Base-by-base conservation (phyloP, 1,140 invertebrate genomes). In the Euura lappo region DNA sequence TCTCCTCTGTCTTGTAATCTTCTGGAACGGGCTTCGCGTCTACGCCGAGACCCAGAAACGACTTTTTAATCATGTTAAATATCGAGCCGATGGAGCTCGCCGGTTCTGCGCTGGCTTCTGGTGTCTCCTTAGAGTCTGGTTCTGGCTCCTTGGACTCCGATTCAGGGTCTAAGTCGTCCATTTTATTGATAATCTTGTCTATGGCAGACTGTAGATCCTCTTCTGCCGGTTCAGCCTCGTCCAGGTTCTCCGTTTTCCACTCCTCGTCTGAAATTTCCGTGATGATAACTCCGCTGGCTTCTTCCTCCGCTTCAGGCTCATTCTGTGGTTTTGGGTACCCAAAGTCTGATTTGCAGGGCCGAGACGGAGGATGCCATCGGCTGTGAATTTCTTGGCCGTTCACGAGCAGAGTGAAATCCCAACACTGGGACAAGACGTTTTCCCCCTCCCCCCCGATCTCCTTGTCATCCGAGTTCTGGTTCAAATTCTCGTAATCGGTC, bases 401-500 rank as follows among this genome's bases (percentile, higher is more conserved):
- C 2, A 77, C 45, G 2, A 76, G 7, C 1, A 82, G 10, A 10
- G 77, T 80, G 68, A 78, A 82, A 51, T 80, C 79, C 79, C 79
- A 80, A 28, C 77, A 81, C 45, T 79, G 77, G 0, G 76, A 69
- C 44, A 76, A 65, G 44, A 75, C 66, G 70, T 78, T 74, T 44
- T 75, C 69, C 45, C 68, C 68, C 4, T 47, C 71, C 45, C 68
- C 68, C n/a, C 60, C 10, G 28, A 2, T 7, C 2, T 46, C 47
- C 65, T 5, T 76, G 10, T 72, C 69, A 11, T 71, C 70, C 10
- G 51, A 8, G 13, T 60, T 60, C 44, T 71, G 67, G 60, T 72
- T 66, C 11, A 68, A 44, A 71, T 44, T 71, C n/a, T 45, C 6
- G 60, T 13, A 64, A 11, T 60, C 51, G 10, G 13, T 60, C 51